A percentile compares a stretch with the other conserved stretches of the same genome.
Conservation (phyloP, 2,797 vertebrate genomes). For the Yasuhikotakia modesta region DNA sequence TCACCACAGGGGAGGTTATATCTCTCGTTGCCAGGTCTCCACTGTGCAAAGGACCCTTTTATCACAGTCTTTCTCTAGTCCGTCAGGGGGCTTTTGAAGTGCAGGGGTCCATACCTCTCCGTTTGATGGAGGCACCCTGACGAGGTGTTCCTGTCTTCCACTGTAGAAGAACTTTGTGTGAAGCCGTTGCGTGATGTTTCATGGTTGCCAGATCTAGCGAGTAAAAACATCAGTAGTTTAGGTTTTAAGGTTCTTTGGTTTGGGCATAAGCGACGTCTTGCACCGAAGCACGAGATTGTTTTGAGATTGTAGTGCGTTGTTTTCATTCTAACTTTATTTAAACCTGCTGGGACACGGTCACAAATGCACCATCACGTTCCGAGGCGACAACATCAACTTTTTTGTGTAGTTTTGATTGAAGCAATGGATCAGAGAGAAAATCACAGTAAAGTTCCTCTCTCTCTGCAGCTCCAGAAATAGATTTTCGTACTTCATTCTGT, state of each 20-base stretch:
- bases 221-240: neutral
- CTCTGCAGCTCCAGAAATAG: slow-evolving; percentile 63
- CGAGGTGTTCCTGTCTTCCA: neutral
- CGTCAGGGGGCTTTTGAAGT: slow-evolving; percentile 36
- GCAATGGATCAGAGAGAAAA: slow-evolving; percentile 23
- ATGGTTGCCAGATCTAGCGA: neutral
- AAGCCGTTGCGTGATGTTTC: neutral
- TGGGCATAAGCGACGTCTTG: neutral
- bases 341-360: neutral
- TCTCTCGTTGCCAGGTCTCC: slow-evolving; percentile 35
- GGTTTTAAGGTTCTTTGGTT: neutral
- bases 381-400: slow-evolving; percentile 8
- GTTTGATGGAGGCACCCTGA: slow-evolving; percentile 36
- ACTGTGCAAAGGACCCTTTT: slow-evolving; percentile 37
- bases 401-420: slow-evolving; percentile 3
- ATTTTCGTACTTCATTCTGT: slow-evolving; percentile 61
- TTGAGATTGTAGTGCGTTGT: neutral
- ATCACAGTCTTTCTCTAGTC: slow-evolving; percentile 37
- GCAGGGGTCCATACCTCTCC: slow-evolving; percentile 16
- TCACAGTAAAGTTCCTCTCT: slow-evolving; percentile 22
- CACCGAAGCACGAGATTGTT: neutral
- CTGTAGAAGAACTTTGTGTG: neutral
- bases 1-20: slow-evolving; percentile 4
- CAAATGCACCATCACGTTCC: slow-evolving; percentile 12
- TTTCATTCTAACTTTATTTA: neutral